Conservation (phyloP, 2,797 vertebrate species). For the Glossophaga mutica region DNA sequence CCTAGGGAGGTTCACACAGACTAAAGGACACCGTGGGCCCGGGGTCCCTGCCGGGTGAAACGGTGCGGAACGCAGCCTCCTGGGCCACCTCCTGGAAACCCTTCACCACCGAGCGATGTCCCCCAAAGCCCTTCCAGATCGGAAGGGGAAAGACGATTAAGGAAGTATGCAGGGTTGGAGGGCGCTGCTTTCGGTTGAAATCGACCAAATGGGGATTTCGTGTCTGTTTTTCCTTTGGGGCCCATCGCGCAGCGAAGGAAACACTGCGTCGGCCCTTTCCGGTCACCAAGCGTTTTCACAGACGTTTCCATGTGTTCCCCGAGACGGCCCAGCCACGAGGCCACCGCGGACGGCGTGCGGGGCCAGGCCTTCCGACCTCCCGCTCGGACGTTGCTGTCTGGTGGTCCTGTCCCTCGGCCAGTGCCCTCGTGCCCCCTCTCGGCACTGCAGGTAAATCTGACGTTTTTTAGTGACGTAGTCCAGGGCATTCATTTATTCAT, state of each 20-base stretch:
- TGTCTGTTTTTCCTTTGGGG: not conserved
- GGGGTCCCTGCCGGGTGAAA: not conserved
- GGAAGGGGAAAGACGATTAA: not conserved
- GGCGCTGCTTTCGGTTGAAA: not conserved
- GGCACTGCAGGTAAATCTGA: not conserved
- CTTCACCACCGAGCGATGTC: not conserved
- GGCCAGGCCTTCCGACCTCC: too few relatives aligned
- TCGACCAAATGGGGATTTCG: not conserved
- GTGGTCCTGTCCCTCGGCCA: too few relatives aligned
- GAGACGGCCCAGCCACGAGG: not conserved
- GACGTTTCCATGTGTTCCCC: rapidly evolving
- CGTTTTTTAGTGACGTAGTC: not conserved
- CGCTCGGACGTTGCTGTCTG: too few relatives aligned
- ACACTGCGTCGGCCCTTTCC: not conserved
- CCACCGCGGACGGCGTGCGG: rapidly evolving
- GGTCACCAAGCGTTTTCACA: not conserved
- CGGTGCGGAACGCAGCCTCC: not conserved
- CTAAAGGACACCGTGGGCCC: not conserved
- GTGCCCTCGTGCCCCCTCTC: not conserved
- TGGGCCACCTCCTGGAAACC: not conserved
- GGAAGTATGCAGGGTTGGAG: not conserved
- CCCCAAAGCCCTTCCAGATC: not conserved
- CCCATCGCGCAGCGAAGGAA: not conserved
- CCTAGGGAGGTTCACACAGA: not conserved
- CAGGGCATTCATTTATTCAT: not conserved